Conservation (phyloP, 2,888 invertebrate species). For the Macrophya annulata region DNA sequence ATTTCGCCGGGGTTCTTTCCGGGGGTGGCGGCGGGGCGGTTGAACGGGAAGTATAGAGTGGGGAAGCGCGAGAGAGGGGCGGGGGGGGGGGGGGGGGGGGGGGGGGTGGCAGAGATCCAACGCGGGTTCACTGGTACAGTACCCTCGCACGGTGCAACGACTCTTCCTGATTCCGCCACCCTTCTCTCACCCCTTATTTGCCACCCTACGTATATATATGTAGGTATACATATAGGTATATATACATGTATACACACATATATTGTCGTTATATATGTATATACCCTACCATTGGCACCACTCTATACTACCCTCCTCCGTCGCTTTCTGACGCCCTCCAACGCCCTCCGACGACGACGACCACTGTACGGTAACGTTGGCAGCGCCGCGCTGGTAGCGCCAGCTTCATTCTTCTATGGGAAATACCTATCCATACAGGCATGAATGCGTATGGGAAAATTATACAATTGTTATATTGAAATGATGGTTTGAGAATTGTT, state of each 20-base stretch:
- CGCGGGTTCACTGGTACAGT: constrained; percentile 78
- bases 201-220: no score
- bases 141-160: constrained; percentile 76
- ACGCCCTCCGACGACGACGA: constrained; percentile 55
- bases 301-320: constrained; percentile 52
- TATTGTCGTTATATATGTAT: no score
- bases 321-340: constrained; percentile 37
- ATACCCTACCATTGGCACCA: constrained; percentile 15
- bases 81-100: background rate
- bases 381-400: constrained; percentile 28
- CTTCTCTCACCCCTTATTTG: background rate
- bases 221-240: no score
- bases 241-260: background rate
- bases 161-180: constrained; percentile 75
- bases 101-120: constrained; percentile 56
- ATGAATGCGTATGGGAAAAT: background rate
- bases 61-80: no score
- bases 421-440: constrained; percentile 1
- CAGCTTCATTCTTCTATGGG: constrained; percentile 21
- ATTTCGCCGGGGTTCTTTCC: constrained; percentile 45
- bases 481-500: background rate
- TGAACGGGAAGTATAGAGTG: background rate
- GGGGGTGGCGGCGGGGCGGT: constrained; percentile 24
- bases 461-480: background rate
- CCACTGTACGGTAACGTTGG: constrained; percentile 33